A percentile compares a stretch with the other conserved stretches of the same genome.
These are phyloP conservation scores for Euschistus heros DNA, from an alignment of 1,140 invertebrate genomes.

Conservation along the genomic window DNA sequence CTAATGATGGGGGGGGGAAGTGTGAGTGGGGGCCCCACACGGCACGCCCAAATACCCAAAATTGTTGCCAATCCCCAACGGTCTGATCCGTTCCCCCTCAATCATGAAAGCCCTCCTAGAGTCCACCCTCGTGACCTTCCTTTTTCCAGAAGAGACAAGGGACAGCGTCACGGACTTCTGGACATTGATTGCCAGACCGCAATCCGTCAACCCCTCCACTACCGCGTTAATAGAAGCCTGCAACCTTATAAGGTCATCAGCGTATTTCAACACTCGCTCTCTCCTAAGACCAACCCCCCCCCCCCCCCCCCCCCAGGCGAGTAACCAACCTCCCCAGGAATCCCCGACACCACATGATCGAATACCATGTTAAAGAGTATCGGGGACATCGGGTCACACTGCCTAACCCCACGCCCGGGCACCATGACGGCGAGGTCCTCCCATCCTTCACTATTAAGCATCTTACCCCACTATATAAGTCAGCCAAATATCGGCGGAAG, in stretches of 20 bases:
- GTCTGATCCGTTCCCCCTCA: not conserved
- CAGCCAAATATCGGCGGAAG: not conserved
- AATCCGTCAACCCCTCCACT: not conserved
- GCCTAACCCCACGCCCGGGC: not conserved
- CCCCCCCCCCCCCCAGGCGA: not conserved
- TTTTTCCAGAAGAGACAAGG: not conserved
- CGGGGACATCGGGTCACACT: not conserved
- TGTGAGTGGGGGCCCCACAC: too few species aligned
- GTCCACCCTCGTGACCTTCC: not conserved
- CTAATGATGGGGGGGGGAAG: not conserved
- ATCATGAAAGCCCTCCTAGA: not conserved
- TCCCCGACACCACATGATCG: too few species aligned
- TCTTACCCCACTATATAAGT: not conserved
- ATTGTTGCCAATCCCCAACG: not conserved
- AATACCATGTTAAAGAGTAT: too few species aligned
- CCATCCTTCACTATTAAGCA: not conserved
- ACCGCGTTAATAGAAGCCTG: not conserved
- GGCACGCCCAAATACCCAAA: too few species aligned
- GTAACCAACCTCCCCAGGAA: not conserved
- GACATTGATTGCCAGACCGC: not conserved
- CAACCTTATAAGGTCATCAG: not conserved
- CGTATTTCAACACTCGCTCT: not conserved
- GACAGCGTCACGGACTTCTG: too few species aligned
- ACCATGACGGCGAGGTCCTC: not conserved
- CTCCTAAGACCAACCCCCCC: not conserved